phyloP scores from a whole-genome alignment of 2,888 invertebrate genomes.

The Parnassius apollo region DNA sequence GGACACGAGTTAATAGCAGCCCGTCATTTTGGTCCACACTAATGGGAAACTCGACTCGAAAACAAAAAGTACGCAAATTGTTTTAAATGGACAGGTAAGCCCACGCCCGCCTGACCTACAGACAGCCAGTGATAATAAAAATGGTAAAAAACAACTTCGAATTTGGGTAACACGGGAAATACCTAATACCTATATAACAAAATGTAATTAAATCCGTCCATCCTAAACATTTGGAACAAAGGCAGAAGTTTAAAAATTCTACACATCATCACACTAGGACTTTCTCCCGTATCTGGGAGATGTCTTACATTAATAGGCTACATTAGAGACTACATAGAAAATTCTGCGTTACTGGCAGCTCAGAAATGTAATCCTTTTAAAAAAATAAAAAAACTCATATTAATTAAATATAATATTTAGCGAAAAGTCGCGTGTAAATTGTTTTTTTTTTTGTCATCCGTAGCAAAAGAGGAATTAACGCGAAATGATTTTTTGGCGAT shows the following conservation, averaged over 20 bases:
- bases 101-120: constrained; percentile 74
- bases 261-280: no score
- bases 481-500: no score
- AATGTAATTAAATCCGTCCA: not conserved
- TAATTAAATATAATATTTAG: no score
- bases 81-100: constrained; percentile 77
- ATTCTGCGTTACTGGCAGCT: no score
- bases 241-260: not conserved
- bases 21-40: constrained; percentile 55
- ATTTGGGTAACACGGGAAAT: constrained; percentile 28
- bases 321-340: no score
- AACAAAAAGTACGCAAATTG: constrained; percentile 71
- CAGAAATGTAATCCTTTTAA: no score
- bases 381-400: no score
- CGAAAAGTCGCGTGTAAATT: no score
- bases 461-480: no score
- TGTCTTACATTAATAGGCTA: no score
- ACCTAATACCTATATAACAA: constrained; percentile 28
- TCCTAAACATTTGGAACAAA: constrained; percentile 2
- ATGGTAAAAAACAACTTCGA: constrained; percentile 45
- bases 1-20: constrained; percentile 55
- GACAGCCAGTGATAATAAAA: constrained; percentile 62
- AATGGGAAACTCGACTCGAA: constrained; percentile 52
- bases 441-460: no score
- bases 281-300: no score